A percentile compares a stretch with the other conserved stretches of the same genome.
Conservation (phyloP, 1,140 invertebrate species). For the Drosophila melanogaster region DNA sequence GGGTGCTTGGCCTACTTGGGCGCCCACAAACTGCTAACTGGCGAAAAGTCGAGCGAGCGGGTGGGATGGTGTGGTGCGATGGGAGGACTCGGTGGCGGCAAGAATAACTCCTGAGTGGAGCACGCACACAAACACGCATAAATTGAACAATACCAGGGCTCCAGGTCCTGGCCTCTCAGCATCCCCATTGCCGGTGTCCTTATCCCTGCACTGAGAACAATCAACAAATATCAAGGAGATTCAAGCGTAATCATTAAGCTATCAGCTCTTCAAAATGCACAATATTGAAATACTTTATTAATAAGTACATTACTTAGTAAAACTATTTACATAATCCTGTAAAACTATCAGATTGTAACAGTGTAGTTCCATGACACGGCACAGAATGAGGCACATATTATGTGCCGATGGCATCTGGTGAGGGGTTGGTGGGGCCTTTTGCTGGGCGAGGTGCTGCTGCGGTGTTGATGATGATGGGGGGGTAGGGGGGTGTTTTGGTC, state of each 20-base stretch:
- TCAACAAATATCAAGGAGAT: neutral
- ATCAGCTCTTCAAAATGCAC: no score
- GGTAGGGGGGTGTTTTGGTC: neutral
- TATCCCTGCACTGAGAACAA: slow-evolving; percentile 15
- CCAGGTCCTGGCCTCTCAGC: slow-evolving; percentile 23
- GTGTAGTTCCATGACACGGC: slow-evolving; percentile 45
- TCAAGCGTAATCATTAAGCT: no score
- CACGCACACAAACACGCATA: slow-evolving; percentile 69
- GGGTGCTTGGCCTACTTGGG: slow-evolving; percentile 76
- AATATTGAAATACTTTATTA: no score
- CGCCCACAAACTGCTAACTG: slow-evolving; percentile 76
- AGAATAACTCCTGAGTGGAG: slow-evolving; percentile 55
- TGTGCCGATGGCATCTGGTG: slow-evolving; percentile 20
- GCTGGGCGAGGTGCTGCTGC: slow-evolving; percentile 8
- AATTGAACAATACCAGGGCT: slow-evolving; percentile 72
- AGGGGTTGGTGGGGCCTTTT: slow-evolving; percentile 5
- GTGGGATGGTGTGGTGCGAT: neutral
- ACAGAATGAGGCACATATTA: slow-evolving; percentile 65
- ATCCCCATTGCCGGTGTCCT: slow-evolving; percentile 3
- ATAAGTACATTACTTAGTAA: no score
- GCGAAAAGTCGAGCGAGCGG: slow-evolving; percentile 33
- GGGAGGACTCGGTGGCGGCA: slow-evolving; percentile 6
- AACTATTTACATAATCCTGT: no score
- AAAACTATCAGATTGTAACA: neutral
- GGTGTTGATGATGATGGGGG: neutral